A percentile compares a stretch with the other conserved stretches of the same genome.
phyloP scores from a whole-genome alignment of 2,888 invertebrate species.

The Lepidocyrtoides sp. region DNA sequence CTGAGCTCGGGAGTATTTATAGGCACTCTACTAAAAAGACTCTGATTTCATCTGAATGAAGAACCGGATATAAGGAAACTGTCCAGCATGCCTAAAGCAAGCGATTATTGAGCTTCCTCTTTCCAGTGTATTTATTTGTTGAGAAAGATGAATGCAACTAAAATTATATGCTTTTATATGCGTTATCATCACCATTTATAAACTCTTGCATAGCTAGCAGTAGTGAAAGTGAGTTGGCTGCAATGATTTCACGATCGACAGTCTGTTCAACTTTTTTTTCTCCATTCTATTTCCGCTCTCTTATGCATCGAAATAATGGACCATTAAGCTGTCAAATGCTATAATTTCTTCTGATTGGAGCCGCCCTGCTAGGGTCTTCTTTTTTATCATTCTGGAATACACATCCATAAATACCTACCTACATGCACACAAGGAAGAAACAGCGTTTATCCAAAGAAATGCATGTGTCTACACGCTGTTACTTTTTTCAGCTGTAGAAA shows the following conservation, averaged over 20 bases:
- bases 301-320: constrained; percentile 73
- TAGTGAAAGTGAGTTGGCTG: neutral
- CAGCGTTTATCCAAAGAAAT: neutral
- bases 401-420: neutral
- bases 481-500: neutral
- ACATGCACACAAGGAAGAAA: neutral
- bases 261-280: constrained; percentile 41
- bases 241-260: constrained; percentile 64
- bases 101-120: neutral
- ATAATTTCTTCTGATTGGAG: constrained; percentile 76
- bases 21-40: neutral
- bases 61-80: constrained; percentile 63
- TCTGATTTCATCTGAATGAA: constrained; percentile 34
- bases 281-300: constrained; percentile 59
- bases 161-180: neutral
- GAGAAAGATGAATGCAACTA: neutral
- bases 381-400: neutral
- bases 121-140: neutral
- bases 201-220: neutral
- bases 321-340: constrained; percentile 77
- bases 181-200: neutral
- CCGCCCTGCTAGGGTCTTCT: constrained; percentile 46
- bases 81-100: neutral
- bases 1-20: neutral
- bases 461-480: neutral